Conservation (phyloP, 2,797 vertebrate species). For the Eptatretus atami region DNA sequence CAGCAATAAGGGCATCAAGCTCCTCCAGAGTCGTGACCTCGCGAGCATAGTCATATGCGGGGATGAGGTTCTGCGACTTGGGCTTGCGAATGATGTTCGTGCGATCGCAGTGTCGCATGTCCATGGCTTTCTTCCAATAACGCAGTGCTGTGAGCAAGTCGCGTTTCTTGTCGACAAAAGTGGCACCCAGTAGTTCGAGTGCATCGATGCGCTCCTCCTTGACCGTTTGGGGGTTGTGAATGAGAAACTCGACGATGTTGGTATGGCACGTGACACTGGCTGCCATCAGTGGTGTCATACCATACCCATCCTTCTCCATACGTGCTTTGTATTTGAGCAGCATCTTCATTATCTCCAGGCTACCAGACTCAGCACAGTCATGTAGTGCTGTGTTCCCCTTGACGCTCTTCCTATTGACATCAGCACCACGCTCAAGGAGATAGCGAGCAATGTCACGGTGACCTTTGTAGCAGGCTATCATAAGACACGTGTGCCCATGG, state of each 20-base stretch:
- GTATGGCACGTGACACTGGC: slow-evolving; percentile 92
- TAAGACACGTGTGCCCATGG: slow-evolving; percentile 82
- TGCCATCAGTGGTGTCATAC: slow-evolving; percentile 85
- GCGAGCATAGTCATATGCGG: slow-evolving; percentile 79
- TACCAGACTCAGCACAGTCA: slow-evolving; percentile 89
- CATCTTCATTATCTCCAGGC: slow-evolving; percentile 92
- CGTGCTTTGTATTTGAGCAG: slow-evolving; percentile 66
- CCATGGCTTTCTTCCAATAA: slow-evolving; percentile 96
- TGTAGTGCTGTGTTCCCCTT: slow-evolving; percentile 94
- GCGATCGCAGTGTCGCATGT: slow-evolving; percentile 52
- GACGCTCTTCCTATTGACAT: slow-evolving; percentile 87
- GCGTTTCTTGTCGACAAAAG: slow-evolving; percentile 87
- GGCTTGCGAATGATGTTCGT: slow-evolving; percentile 43
- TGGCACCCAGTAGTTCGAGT: slow-evolving; percentile 71
- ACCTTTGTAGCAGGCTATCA: slow-evolving; percentile 97
- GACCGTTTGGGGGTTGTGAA: slow-evolving; percentile 51
- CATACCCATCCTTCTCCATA: slow-evolving; percentile 90
- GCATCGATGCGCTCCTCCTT: slow-evolving; percentile 54
- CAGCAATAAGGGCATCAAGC: slow-evolving; percentile 66
- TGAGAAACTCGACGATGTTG: slow-evolving; percentile 83
- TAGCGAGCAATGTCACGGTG: slow-evolving; percentile 91
- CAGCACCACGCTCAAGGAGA: slow-evolving; percentile 71
- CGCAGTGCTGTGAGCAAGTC: slow-evolving; percentile 80
- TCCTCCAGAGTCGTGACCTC: slow-evolving; percentile 65
- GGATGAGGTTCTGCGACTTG: slow-evolving; percentile 53